Evolutionary conservation across 2,113 vertebrate genomes (phyloP).

Genomic region (Octodon degus): DNA sequence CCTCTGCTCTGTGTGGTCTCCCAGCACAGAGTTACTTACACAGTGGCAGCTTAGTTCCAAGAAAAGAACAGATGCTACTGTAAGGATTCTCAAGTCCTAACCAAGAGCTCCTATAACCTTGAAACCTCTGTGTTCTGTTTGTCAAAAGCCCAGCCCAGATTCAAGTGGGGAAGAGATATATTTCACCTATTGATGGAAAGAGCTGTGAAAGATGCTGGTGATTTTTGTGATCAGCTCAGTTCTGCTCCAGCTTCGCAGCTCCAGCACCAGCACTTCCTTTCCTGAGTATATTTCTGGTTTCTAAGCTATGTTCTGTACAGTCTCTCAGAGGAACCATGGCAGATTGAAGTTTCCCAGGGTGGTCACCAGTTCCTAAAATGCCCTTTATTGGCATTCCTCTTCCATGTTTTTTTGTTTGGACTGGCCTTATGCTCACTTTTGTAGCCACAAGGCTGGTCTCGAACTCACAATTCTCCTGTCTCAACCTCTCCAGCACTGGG

Average conservation of each 20-base stretch:
- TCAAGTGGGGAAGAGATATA: neutral
- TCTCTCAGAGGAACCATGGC: neutral
- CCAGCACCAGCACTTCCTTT: neutral
- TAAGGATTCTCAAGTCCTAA: neutral
- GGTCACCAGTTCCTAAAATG: neutral
- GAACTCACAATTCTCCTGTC: too few species aligned
- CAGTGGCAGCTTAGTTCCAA: neutral
- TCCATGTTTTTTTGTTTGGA: too few species aligned
- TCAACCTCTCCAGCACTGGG: too few species aligned
- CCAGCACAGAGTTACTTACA: neutral
- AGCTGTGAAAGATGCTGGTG: neutral
- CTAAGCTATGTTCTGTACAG: neutral
- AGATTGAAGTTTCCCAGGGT: neutral
- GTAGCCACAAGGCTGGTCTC: too few species aligned
- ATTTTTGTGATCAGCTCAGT: neutral
- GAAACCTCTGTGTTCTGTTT: neutral
- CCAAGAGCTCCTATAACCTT: neutral
- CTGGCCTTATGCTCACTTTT: too few species aligned
- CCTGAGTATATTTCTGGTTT: neutral
- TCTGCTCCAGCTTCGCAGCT: neutral
- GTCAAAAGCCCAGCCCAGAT: neutral
- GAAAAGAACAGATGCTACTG: neutral
- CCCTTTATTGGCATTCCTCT: neutral
- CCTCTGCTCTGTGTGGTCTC: neutral
- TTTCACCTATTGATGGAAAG: neutral